Evolutionary conservation across 2,797 vertebrate genomes (phyloP).

Genomic region (Cyprinella venusta): DNA sequence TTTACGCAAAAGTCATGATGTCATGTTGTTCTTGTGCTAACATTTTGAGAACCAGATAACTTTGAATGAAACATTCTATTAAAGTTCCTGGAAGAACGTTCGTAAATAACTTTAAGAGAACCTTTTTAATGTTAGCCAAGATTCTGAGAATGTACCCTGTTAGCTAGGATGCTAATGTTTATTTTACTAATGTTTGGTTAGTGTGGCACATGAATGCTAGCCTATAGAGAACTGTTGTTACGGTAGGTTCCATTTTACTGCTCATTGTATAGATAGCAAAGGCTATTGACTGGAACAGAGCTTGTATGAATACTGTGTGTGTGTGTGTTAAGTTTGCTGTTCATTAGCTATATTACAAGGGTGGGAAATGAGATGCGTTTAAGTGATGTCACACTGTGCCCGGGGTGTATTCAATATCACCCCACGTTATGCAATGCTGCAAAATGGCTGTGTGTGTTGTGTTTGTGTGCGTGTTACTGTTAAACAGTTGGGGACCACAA

Average conservation of each 20-base stretch:
- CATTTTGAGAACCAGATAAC: neutral
- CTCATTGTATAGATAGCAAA: neutral
- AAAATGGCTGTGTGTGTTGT: constrained; percentile 24
- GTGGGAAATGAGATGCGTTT: constrained; percentile 35
- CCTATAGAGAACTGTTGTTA: neutral
- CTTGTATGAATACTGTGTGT: neutral
- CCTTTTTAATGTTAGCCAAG: neutral
- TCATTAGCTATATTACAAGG: constrained; percentile 38
- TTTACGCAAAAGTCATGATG: too few species aligned
- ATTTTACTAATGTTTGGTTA: neutral
- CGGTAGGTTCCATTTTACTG: neutral
- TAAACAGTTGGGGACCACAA: constrained; percentile 40
- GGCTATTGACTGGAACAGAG: neutral
- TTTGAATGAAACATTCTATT: neutral
- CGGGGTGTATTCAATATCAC: constrained; percentile 39
- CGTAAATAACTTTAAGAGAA: neutral
- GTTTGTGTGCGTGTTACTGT: constrained; percentile 26
- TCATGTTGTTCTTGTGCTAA: too few species aligned
- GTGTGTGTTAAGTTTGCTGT: constrained; percentile 12
- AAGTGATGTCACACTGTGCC: constrained; percentile 48
- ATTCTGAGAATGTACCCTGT: neutral
- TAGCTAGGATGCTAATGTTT: neutral
- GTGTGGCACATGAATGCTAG: neutral
- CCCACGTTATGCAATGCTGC: constrained; percentile 28
- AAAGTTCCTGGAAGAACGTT: neutral